Evolutionary conservation across 1,140 invertebrate species (phyloP).

Genomic region (Drosophila mayri): DNA sequence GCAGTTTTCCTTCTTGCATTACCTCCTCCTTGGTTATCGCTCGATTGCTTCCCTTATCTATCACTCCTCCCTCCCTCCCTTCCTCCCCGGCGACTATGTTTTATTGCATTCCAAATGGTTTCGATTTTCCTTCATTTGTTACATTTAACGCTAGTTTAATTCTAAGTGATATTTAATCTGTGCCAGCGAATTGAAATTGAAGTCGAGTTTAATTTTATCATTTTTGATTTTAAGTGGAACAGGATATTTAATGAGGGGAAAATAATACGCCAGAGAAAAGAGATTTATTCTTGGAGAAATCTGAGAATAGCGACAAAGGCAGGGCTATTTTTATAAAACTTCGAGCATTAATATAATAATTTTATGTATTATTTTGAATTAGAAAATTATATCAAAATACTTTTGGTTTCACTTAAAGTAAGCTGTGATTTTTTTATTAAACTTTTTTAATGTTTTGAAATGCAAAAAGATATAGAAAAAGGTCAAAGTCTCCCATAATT

Average conservation of each 20-base stretch:
- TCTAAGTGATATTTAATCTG: slow-evolving; percentile 82
- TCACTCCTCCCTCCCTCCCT: slow-evolving; percentile 2
- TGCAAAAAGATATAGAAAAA: neutral
- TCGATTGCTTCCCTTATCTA: slow-evolving; percentile 68
- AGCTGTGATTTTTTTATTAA: neutral
- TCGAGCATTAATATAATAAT: no score
- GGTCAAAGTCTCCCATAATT: slow-evolving; percentile 29
- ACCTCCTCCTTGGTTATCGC: slow-evolving; percentile 61
- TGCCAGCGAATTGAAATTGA: slow-evolving; percentile 38
- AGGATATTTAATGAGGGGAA: slow-evolving; percentile 11
- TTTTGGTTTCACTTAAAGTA: neutral
- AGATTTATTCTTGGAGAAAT: slow-evolving; percentile 1
- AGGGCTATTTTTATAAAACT: neutral
- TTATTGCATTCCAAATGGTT: slow-evolving; percentile 77
- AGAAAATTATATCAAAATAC: neutral
- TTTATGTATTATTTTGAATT: neutral
- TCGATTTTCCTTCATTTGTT: slow-evolving; percentile 81
- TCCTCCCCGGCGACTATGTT: slow-evolving; percentile 53
- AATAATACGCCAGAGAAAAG: neutral
- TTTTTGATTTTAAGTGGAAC: slow-evolving; percentile 4
- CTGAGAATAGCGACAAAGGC: neutral
- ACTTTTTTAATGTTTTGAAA: neutral
- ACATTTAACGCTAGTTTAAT: slow-evolving; percentile 79
- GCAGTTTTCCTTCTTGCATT: slow-evolving; percentile 24
- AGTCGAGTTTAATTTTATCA: slow-evolving; percentile 14